phyloP scores from a whole-genome alignment of 2,888 invertebrate species.

The Stegana nigrithorax region DNA sequence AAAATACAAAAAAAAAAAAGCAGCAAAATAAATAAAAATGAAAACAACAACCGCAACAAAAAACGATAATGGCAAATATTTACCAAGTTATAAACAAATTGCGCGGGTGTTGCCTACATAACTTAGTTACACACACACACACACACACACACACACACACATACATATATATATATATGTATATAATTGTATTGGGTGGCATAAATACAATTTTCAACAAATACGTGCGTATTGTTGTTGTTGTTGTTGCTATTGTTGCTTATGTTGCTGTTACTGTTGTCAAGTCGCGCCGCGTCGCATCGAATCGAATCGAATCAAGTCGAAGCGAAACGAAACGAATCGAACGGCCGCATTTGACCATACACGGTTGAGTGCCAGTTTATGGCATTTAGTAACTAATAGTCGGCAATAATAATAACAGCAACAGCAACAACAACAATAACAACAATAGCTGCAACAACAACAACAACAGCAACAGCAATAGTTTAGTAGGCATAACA shows the following conservation, averaged over 20 bases:
- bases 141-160: background rate
- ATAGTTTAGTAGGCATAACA: conserved; percentile 6
- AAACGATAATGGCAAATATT: conserved; percentile 6
- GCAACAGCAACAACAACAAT: too few species aligned
- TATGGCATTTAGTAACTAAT: conserved; percentile 14
- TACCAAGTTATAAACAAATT: conserved; percentile 13
- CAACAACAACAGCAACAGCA: background rate
- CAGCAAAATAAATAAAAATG: background rate
- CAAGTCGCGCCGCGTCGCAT: background rate
- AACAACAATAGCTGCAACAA: background rate
- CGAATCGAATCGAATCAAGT: background rate
- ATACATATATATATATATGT: background rate
- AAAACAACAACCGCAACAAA: background rate
- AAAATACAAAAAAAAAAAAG: background rate
- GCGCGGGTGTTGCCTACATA: conserved; percentile 37
- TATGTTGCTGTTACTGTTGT: background rate
- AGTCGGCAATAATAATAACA: background rate
- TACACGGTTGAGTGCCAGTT: conserved; percentile 32
- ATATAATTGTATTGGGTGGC: conserved; percentile 1
- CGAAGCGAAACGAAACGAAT: background rate
- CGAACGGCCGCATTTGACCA: conserved; percentile 24
- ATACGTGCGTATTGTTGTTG: too few species aligned
- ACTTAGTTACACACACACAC: conserved; percentile 4
- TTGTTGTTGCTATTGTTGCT: background rate
- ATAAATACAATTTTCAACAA: too few species aligned